Evolutionary conservation across 2,113 vertebrate species (phyloP).

Genomic region (Electrona antarctica): DNA sequence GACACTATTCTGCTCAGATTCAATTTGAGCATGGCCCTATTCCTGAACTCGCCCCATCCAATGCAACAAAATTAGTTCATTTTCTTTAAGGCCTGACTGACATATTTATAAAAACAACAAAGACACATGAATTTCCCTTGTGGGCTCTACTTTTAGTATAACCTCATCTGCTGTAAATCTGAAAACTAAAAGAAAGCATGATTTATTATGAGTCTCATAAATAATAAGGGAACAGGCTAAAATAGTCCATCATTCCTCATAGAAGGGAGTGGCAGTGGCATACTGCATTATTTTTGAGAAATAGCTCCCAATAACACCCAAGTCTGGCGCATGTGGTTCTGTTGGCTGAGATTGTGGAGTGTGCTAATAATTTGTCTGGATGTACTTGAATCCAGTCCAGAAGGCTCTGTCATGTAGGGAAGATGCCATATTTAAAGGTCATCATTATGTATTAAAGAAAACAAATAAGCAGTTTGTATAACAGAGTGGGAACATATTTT

Average conservation of each 20-base stretch:
- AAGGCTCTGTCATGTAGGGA: not conserved
- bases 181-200: not conserved
- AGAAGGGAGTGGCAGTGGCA: no score
- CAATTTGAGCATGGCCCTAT: conserved; percentile 14
- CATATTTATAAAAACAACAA: conserved; percentile 41
- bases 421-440: not conserved
- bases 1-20: conserved; percentile 4
- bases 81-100: conserved; percentile 19
- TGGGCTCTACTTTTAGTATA: not conserved
- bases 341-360: not conserved
- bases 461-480: conserved; percentile 2
- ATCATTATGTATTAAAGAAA: not conserved
- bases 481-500: conserved; percentile 12
- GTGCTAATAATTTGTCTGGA: not conserved
- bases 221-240: not conserved
- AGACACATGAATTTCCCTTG: conserved; percentile 19
- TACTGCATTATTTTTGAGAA: no score
- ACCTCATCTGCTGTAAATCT: not conserved
- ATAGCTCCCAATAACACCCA: no score
- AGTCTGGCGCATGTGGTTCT: no score
- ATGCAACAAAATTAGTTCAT: conserved; percentile 38
- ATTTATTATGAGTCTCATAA: conserved; percentile 2
- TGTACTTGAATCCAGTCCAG: not conserved
- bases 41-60: conserved; percentile 22
- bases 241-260: no score